These are phyloP conservation scores for Augochlorella aurata DNA, from an alignment of 2,888 invertebrate genomes.

Conservation along the genomic window DNA sequence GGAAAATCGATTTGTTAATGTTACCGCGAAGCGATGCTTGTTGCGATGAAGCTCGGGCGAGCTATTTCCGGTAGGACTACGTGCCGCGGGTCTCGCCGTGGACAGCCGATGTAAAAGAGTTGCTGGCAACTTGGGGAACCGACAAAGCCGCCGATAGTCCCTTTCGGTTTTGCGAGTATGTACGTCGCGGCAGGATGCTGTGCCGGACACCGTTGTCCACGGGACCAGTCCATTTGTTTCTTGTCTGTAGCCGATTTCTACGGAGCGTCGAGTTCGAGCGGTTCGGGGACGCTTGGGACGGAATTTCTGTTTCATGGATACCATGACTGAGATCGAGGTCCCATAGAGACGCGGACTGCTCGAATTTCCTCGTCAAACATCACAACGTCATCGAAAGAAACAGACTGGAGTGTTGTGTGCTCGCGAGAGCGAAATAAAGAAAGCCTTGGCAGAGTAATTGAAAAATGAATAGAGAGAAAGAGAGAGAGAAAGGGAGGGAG, in stretches of 20 bases:
- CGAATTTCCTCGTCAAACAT: conserved; percentile 11
- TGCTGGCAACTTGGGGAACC: conserved; percentile 62
- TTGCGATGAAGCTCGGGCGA: conserved; percentile 1
- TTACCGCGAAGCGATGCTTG: conserved; percentile 10
- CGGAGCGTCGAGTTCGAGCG: neutral
- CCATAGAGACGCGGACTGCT: conserved; percentile 6
- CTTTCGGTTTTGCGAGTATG: conserved; percentile 11
- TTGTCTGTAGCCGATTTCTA: conserved; percentile 26
- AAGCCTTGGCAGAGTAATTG: conserved; percentile 30
- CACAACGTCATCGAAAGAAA: conserved; percentile 13
- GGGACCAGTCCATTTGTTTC: conserved; percentile 41
- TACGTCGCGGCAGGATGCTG: neutral
- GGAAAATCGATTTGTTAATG: neutral
- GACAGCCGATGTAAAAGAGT: conserved; percentile 43
- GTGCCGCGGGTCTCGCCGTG: conserved; percentile 31
- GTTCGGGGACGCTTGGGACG: neutral
- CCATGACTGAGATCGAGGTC: neutral
- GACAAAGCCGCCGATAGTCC: conserved; percentile 24
- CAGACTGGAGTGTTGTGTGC: conserved; percentile 9
- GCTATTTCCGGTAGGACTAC: neutral
- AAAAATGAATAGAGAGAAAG: conserved; percentile 24
- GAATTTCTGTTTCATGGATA: too few relatives aligned
- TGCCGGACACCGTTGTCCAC: conserved; percentile 25
- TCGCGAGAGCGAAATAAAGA: neutral
- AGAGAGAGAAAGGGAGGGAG: conserved; percentile 15